phyloP scores from a whole-genome alignment of 64 coral and sea anemone species.

The Anthopleura sola region DNA sequence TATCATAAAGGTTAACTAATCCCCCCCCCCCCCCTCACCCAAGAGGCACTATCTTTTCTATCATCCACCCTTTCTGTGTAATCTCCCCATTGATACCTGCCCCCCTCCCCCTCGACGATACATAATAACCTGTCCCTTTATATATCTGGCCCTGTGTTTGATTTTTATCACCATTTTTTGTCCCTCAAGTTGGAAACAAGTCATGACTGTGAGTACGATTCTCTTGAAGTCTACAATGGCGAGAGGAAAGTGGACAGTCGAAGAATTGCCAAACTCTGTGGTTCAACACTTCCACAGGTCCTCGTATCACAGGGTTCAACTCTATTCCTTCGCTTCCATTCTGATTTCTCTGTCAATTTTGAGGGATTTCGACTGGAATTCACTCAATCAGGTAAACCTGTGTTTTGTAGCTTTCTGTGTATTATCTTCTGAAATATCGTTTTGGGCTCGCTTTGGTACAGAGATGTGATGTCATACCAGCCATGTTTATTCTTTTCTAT shows the following conservation, averaged over 20 bases:
- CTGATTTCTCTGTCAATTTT: constrained; percentile 62
- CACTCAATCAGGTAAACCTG: constrained; percentile 41
- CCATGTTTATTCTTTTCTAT: background rate
- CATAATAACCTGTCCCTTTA: too few relatives aligned
- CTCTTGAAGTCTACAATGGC: constrained; percentile 81
- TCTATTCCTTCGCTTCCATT: constrained; percentile 54
- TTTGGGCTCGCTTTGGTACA: too few relatives aligned
- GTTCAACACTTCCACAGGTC: constrained; percentile 13
- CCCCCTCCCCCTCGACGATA: too few relatives aligned
- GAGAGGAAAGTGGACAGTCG: constrained; percentile 16
- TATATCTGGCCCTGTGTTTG: too few relatives aligned
- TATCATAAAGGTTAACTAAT: too few relatives aligned
- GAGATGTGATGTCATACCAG: too few relatives aligned
- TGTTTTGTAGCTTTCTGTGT: background rate
- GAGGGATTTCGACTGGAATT: constrained; percentile 69
- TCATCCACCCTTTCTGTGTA: too few relatives aligned
- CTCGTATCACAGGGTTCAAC: constrained; percentile 47
- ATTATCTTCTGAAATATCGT: too few relatives aligned
- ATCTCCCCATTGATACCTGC: too few relatives aligned
- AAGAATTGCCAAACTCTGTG: constrained; percentile 61
- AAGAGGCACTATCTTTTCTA: too few relatives aligned
- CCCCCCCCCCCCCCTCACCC: too few relatives aligned
- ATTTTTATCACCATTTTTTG: too few relatives aligned
- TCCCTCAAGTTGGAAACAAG: constrained; percentile 58
- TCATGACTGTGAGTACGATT: constrained; percentile 78